These are phyloP conservation scores for Copidosoma aretas DNA, from an alignment of 2,888 invertebrate species.

Conservation along the genomic window DNA sequence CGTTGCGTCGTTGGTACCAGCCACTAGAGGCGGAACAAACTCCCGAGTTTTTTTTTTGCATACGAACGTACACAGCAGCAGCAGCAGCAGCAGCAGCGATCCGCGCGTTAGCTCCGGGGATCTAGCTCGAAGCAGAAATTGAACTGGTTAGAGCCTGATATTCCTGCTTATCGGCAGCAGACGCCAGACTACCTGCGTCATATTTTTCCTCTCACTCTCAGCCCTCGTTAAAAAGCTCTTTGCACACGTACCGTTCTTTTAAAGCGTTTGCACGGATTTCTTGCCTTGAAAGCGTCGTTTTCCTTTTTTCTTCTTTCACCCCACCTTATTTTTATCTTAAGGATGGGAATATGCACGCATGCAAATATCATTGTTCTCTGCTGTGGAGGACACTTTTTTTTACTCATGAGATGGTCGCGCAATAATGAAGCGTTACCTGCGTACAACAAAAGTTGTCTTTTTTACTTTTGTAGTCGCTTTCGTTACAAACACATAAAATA, in stretches of 20 bases:
- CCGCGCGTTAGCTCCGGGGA: conserved; percentile 14
- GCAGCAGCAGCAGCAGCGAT: too few species aligned
- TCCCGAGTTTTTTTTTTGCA: too few species aligned
- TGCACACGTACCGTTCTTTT: background rate
- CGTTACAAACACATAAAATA: too few species aligned
- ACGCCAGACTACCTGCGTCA: conserved; percentile 29
- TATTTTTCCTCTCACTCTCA: background rate
- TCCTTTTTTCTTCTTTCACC: background rate
- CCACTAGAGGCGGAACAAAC: too few species aligned
- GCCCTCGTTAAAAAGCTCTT: background rate
- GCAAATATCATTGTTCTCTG: conserved; percentile 1
- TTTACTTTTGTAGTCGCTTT: background rate
- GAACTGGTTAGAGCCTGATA: conserved; percentile 39
- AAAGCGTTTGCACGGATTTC: background rate
- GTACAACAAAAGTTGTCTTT: background rate
- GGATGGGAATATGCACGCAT: background rate
- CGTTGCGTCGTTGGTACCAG: too few species aligned
- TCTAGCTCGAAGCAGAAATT: too few species aligned
- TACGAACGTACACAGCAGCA: too few species aligned
- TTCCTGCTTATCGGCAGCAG: conserved; percentile 40
- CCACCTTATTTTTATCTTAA: conserved; percentile 3
- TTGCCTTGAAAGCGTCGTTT: background rate
- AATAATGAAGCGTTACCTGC: conserved; percentile 23
- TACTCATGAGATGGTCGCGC: conserved; percentile 29
- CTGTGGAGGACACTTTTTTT: conserved; percentile 27